Conservation (phyloP, 1,140 invertebrate genomes). For the Trachymyrmex septentrionalis region DNA sequence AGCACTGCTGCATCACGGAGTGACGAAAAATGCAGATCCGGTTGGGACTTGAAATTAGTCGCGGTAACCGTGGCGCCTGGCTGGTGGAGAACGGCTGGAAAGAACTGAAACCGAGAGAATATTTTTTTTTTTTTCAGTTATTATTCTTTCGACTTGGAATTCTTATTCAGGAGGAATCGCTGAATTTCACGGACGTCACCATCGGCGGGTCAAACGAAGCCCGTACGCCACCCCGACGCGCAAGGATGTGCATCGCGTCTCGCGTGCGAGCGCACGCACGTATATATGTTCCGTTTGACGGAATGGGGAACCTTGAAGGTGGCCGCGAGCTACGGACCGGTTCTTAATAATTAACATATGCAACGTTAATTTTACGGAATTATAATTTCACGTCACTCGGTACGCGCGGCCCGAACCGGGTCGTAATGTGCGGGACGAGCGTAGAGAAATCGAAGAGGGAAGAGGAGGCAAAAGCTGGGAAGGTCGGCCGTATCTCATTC, state of each 20-base stretch:
- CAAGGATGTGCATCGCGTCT: constrained; percentile 60
- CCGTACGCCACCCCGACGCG: constrained; percentile 30
- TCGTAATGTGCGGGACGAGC: constrained; percentile 69
- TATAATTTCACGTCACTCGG: constrained; percentile 82
- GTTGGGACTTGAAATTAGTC: background rate
- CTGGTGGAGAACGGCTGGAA: background rate
- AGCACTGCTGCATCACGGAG: background rate
- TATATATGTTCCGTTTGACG: constrained; percentile 1
- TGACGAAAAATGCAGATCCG: background rate
- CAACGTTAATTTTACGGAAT: constrained; percentile 85
- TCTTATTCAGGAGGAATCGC: background rate
- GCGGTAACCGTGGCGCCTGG: background rate
- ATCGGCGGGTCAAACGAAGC: background rate
- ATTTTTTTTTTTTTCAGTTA: background rate
- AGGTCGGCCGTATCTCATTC: constrained; percentile 32
- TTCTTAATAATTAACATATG: constrained; percentile 84
- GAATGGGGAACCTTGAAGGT: constrained; percentile 63
- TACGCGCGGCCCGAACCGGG: constrained; percentile 44
- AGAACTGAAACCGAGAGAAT: background rate
- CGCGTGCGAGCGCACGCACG: background rate
- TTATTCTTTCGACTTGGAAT: background rate
- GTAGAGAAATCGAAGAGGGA: background rate
- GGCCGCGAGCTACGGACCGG: constrained; percentile 74
- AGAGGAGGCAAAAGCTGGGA: constrained; percentile 5
- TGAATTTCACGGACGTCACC: constrained; percentile 14